Evolutionary conservation across 1,140 invertebrate species (phyloP), one percentile per base, ranked within the genome.

Genomic region (Diorhabda elongata): DNA sequence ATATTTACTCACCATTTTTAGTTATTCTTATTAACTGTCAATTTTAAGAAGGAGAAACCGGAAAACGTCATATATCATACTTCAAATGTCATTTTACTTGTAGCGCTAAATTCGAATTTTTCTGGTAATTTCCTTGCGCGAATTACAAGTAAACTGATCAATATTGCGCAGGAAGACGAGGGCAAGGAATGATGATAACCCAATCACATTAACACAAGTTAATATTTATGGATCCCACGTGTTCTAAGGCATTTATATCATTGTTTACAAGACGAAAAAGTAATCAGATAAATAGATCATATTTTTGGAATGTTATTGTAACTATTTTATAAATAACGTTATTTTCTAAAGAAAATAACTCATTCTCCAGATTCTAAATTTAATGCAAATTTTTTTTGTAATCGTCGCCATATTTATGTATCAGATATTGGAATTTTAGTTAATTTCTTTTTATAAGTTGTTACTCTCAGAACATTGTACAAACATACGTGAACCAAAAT

Each of bases 71-170:
- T 8, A 9, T 44, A 43, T 52, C 47, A 52, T 8, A 52, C 6
- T 4, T 52, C 2, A 52, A 52, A 52, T 4, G 47, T 52, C 47
- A 52, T 6, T 52, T 52, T 61, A 8, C 11, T 4, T 43, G 3
- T 41, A 43, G 62, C 62, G 62, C 62, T 6, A 64, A 64, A 26
- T 64, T 64, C 45, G 45, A 64, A 64, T 4, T 61, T 42, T 5
- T 41, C 42, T n/a, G 47, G 26, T 26, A 6, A 59, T 59, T 59
- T 59, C 11, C 58, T n/a, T 59, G 41, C 58, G 58, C 41, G 5
- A 59, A 11, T 4, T 3, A 9, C 0, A 26, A 59, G 26, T 52
- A 52, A 52, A 52, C 6, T 0, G 47, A n/a, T 52, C 47, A 52
- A 52, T 6, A 6, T 52, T n/a, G n/a, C 47, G 47, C 47, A 52